phyloP scores from a whole-genome alignment of 2,888 invertebrate species.

The Agrilus mali region DNA sequence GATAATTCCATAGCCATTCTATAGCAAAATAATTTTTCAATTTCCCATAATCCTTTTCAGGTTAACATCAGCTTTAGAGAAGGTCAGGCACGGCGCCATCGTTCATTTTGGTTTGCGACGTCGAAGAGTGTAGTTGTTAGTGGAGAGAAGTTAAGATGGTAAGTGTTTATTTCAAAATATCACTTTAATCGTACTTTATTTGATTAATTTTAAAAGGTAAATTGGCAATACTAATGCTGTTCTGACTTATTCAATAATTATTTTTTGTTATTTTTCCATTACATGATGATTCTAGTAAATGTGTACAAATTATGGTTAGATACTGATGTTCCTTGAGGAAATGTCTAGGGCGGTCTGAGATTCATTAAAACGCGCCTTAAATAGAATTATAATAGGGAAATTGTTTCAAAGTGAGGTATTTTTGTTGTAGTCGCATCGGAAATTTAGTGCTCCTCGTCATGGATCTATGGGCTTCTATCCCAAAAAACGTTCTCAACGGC shows the following conservation, averaged over 20 bases:
- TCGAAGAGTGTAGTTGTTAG: too few relatives aligned
- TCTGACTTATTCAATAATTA: too few relatives aligned
- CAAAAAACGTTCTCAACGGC: conserved; percentile 90
- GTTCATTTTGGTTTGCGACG: too few relatives aligned
- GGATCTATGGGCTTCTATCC: conserved; percentile 99
- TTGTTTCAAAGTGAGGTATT: not conserved
- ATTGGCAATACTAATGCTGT: too few relatives aligned
- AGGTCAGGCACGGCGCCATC: too few relatives aligned
- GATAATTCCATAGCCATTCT: too few relatives aligned
- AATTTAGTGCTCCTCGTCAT: conserved; percentile 99
- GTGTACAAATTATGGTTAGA: conserved; percentile 50
- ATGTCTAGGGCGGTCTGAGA: conserved; percentile 66
- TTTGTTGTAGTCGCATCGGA: conserved; percentile 83
- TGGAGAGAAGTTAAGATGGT: conserved; percentile 1
- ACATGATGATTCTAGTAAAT: conserved; percentile 52
- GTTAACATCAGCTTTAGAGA: too few relatives aligned
- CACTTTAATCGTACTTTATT: not conserved
- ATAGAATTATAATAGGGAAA: not conserved
- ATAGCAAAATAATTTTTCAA: too few relatives aligned
- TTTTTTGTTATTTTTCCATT: conserved; percentile 4
- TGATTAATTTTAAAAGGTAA: too few relatives aligned
- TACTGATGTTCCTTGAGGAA: conserved; percentile 53
- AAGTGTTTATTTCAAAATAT: conserved; percentile 2
- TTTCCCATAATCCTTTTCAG: too few relatives aligned
- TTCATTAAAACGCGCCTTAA: not conserved